A percentile compares a stretch with the other conserved stretches of the same genome.
phyloP scores from a whole-genome alignment of 2,113 vertebrate genomes.

The Orcinus orca region DNA sequence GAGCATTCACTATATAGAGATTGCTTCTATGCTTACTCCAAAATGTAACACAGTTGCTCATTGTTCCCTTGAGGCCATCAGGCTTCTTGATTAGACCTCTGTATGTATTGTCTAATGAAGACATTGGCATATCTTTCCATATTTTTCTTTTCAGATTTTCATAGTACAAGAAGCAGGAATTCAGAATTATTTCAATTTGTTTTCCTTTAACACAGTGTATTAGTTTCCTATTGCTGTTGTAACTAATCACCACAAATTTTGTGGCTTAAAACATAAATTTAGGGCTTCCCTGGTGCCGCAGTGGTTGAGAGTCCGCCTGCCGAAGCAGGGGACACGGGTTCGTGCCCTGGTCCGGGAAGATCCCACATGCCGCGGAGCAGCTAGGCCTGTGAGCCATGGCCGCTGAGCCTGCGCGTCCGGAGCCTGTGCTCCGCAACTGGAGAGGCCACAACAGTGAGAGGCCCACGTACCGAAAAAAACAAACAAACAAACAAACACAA shows the following conservation, averaged over 20 bases:
- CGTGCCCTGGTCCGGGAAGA: too few relatives aligned
- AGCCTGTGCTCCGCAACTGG: too few relatives aligned
- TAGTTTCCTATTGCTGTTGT: neutral
- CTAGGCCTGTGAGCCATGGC: too few relatives aligned
- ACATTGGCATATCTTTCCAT: neutral
- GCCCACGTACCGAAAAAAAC: too few relatives aligned
- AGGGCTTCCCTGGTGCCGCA: too few relatives aligned
- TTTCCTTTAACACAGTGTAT: neutral
- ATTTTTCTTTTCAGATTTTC: slow-evolving; percentile 22
- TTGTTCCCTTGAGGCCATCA: neutral
- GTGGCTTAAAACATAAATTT: neutral
- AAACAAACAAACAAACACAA: too few relatives aligned
- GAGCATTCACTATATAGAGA: neutral
- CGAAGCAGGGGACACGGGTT: too few relatives aligned
- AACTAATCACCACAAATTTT: neutral
- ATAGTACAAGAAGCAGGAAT: neutral
- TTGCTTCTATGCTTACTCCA: neutral
- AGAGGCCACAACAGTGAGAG: too few relatives aligned
- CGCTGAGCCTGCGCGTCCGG: too few relatives aligned
- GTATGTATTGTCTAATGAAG: neutral
- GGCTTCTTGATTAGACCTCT: neutral
- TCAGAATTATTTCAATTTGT: neutral
- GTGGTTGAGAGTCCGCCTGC: too few relatives aligned
- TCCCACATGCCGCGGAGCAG: too few relatives aligned
- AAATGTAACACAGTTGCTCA: neutral